These are phyloP conservation scores for Entomobrya proxima DNA, from an alignment of 2,888 invertebrate species.

Conservation along the genomic window DNA sequence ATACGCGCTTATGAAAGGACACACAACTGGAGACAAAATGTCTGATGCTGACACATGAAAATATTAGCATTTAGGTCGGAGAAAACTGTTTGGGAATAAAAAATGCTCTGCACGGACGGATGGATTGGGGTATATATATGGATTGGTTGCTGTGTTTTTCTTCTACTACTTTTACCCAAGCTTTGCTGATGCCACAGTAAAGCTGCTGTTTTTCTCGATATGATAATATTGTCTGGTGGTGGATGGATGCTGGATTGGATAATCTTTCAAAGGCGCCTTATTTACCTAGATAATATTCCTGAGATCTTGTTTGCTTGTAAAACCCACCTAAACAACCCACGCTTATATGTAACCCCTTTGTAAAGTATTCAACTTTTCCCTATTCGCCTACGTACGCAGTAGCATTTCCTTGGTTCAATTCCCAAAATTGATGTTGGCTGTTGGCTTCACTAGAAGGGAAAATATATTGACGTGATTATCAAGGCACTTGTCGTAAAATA, in stretches of 20 bases:
- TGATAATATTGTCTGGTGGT: too few relatives aligned
- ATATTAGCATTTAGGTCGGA: constrained; percentile 23
- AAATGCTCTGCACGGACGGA: not conserved
- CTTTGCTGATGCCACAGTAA: too few relatives aligned
- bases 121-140: not conserved
- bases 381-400: not conserved
- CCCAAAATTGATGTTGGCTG: not conserved
- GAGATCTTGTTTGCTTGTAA: too few relatives aligned
- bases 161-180: too few relatives aligned
- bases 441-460: not conserved
- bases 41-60: constrained; percentile 45
- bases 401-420: too few relatives aligned
- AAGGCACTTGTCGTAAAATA: not conserved
- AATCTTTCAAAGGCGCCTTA: not conserved
- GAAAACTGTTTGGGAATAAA: not conserved
- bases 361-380: not conserved
- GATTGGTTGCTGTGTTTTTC: not conserved
- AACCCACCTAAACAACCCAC: too few relatives aligned
- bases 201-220: too few relatives aligned
- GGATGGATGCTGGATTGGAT: too few relatives aligned
- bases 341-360: too few relatives aligned
- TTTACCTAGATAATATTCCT: not conserved
- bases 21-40: constrained; percentile 10
- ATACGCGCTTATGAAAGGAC: not conserved
- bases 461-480: not conserved